Evolutionary conservation across 2,888 invertebrate species (phyloP), one percentile per base, ranked within the genome.

Genomic region (Dryocosmus kuriphilus): DNA sequence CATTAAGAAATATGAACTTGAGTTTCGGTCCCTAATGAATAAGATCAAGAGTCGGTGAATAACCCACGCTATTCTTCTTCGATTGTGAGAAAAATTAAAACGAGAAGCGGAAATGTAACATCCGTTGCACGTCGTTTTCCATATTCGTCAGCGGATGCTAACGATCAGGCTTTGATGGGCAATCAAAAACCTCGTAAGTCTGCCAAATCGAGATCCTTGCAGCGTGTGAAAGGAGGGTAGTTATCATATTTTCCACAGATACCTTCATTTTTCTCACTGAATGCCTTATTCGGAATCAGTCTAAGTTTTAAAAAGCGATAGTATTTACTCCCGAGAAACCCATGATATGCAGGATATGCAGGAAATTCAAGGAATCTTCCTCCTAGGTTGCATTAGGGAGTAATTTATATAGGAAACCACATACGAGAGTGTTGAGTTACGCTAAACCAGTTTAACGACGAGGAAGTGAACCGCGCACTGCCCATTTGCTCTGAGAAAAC

Each of bases 141-240:
- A 51, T 71, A 55, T 71, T 71, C 32, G 71, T 71, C 30, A 71
- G 71, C 71, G 51, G 71, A 51, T 71, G n/a, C 71, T 27, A 51
- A 71, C 71, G 46, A 71, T 71, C 71, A 51, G 51, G 51, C 71
- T 71, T 71, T 71, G 71, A 71, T 51, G 51, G 46, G 51, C 32
- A 71, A 71, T 71, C 71, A 71, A 71, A 71, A 71, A 71, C 67
- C 27, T 67, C 67, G 46, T 67, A 46, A 46, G 27, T 71, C 71
- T 71, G 51, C 71, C 71, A 51, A 71, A 71, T 51, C 51, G 71
- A 71, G 51, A 51, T 71, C 30, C 46, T 51, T 51, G 14, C 30
- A 71, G n/a, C 51, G 71, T 71, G 71, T 71, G 71, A 71, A 71
- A 24, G 22, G 22, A 9, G 19, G 2, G 7, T 27, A 9, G n/a